Conservation (phyloP, 2,113 vertebrate species). For the Cromileptes altivelis region DNA sequence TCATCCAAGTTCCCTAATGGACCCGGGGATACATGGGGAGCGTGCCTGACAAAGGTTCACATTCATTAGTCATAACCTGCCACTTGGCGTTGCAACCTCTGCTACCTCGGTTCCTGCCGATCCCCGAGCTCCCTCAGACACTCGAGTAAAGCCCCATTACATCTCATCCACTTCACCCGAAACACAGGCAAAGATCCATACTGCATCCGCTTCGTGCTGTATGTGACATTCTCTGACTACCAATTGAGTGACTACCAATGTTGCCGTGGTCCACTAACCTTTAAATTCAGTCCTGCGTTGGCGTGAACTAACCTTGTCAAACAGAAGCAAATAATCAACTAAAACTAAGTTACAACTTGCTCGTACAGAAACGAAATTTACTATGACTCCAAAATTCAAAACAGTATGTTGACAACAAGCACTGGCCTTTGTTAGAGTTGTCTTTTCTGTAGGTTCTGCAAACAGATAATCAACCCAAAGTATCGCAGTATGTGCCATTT, state of each 20-base stretch:
- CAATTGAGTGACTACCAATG: not conserved
- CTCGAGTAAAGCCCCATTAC: slow-evolving; percentile 1
- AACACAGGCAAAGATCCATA: slow-evolving; percentile 8
- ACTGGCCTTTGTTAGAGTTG: not conserved
- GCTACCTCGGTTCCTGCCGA: slow-evolving; percentile 30
- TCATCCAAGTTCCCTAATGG: slow-evolving; percentile 64
- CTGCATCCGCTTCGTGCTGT: not conserved
- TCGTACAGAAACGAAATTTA: too few relatives aligned
- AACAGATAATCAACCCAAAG: not conserved
- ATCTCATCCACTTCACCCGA: not conserved
- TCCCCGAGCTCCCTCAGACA: slow-evolving; percentile 17
- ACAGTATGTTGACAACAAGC: not conserved
- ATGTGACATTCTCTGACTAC: not conserved
- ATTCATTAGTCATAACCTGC: slow-evolving; percentile 82
- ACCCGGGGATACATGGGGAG: slow-evolving; percentile 42
- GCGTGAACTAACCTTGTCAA: too few relatives aligned
- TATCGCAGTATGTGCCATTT: not conserved
- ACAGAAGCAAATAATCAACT: too few relatives aligned
- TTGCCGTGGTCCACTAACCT: not conserved
- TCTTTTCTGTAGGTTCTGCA: not conserved
- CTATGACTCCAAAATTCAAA: too few relatives aligned
- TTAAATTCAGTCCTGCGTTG: not conserved
- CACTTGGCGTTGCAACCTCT: slow-evolving; percentile 58
- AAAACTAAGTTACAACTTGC: too few relatives aligned
- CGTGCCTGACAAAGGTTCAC: slow-evolving; percentile 72